phyloP scores from a whole-genome alignment of 1,140 invertebrate genomes.

The Bradysia coprophila region DNA sequence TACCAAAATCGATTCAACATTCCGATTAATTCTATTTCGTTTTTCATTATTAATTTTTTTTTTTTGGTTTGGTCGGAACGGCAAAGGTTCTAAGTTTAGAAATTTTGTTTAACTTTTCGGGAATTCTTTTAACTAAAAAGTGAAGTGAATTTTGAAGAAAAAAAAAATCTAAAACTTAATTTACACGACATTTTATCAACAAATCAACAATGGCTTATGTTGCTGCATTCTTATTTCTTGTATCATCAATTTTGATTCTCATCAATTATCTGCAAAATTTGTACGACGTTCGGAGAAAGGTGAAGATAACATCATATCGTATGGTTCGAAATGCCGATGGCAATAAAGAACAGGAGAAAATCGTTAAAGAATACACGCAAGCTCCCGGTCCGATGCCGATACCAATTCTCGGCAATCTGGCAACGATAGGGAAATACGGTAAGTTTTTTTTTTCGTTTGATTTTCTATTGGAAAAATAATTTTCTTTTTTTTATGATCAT shows the following conservation, averaged over 20 bases:
- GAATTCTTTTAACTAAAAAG: neutral
- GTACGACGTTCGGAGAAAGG: constrained; percentile 1
- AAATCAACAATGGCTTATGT: too few relatives aligned
- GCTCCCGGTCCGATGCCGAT: constrained; percentile 41
- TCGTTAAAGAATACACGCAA: constrained; percentile 4
- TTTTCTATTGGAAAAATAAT: too few relatives aligned
- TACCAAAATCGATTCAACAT: neutral
- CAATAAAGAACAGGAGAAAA: neutral
- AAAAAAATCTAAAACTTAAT: too few relatives aligned
- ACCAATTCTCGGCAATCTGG: constrained; percentile 52
- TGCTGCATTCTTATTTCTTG: neutral
- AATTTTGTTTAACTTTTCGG: too few relatives aligned
- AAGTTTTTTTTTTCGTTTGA: too few relatives aligned
- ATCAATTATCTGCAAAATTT: neutral
- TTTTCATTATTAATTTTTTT: too few relatives aligned
- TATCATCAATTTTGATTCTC: neutral
- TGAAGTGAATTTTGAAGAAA: too few relatives aligned
- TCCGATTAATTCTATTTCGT: neutral
- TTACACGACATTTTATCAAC: too few relatives aligned
- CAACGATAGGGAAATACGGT: constrained; percentile 39
- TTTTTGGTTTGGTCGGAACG: too few relatives aligned
- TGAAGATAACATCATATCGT: constrained; percentile 1
- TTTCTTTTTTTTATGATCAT: too few relatives aligned
- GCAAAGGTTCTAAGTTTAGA: too few relatives aligned
- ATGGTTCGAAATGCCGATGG: neutral